Percentiles rank a stretch among this genome's conserved stretches.
phyloP scores from a whole-genome alignment of 2,797 vertebrate species.

The Gymnothorax javanicus region DNA sequence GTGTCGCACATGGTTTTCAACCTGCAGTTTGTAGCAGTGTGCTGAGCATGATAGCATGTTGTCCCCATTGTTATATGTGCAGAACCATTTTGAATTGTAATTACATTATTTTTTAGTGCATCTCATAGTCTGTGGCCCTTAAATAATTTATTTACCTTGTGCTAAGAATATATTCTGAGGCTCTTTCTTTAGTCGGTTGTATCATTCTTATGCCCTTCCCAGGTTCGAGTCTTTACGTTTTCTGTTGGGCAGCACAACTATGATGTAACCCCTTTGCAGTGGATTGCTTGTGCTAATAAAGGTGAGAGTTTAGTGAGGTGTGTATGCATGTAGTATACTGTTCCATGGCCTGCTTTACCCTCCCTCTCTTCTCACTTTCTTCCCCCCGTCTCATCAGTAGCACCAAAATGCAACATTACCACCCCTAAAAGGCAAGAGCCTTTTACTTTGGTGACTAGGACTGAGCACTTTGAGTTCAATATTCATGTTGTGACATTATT shows the following conservation, averaged over 20 bases:
- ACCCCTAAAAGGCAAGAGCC: too few relatives aligned
- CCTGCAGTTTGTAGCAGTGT: background rate
- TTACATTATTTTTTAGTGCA: background rate
- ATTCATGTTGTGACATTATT: too few relatives aligned
- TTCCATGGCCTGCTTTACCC: background rate
- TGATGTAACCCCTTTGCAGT: slow-evolving; percentile 94
- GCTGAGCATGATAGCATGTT: background rate
- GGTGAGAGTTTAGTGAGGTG: slow-evolving; percentile 66
- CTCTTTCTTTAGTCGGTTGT: too few relatives aligned
- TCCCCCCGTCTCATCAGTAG: too few relatives aligned
- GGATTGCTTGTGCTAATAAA: slow-evolving; percentile 99
- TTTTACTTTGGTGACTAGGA: background rate
- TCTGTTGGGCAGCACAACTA: slow-evolving; percentile 99
- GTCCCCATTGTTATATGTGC: background rate
- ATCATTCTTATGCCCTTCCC: background rate
- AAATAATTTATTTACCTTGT: background rate
- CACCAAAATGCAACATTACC: too few relatives aligned
- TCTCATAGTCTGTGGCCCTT: background rate
- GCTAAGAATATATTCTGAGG: too few relatives aligned
- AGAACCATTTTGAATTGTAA: background rate
- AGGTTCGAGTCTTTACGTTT: slow-evolving; percentile 98
- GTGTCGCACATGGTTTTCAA: slow-evolving; percentile 43
- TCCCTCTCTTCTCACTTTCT: too few relatives aligned
- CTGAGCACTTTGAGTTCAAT: too few relatives aligned
- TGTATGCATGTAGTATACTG: background rate